Evolutionary conservation across 2,797 vertebrate species (phyloP), one percentile per base, ranked within the genome.

Genomic region (Hoplostethus atlanticus): DNA sequence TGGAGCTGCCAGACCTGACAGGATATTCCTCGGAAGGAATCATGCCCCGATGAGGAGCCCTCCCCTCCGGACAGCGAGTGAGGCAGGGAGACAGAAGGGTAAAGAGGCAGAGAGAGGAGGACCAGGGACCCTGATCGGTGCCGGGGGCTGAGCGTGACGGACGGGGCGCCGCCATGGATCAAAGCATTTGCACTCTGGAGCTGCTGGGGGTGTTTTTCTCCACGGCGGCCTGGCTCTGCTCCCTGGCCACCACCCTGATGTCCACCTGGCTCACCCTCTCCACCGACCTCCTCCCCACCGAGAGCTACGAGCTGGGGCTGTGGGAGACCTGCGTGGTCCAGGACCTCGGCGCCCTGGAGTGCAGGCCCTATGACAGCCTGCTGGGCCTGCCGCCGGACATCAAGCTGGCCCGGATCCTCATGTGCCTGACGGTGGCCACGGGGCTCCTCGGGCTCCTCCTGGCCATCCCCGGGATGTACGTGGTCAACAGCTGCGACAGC

Each of bases 291-390:
- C 88, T 95, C 0, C 72, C 92, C 17, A 71, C 81, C 0, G 93
- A 95, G 87, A 92, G 73, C 71, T 94, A 86, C 30, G 56, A 87
- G 54, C 72, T 91, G 59, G 94, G 95, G 0, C 84, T 95, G 31
- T 95, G 94, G 95, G 86, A 88, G 73, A 91, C 78, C 0, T 94
- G 74, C 25, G 88, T 84, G 71, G 66, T 92, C 28, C 92, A 94
- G 82, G 94, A 95, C 0, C 0, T 68, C 3, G 77, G 94, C 0
- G 50, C 71, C 0, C 47, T 25, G 5, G 70, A 93, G 36, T 93
- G 89, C 73, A 72, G 91, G 47, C 89, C 85, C 5, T 92, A 87
- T 9, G 15, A 80, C 47, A 84, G 78, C 28, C 76, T 90, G 1
- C 55, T 93, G 34, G 87, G 87, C 28, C 84, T 93, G 16, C 90